These are phyloP conservation scores for Pseudonaja textilis DNA, from an alignment of 2,113 vertebrate species.

Conservation along the genomic window DNA sequence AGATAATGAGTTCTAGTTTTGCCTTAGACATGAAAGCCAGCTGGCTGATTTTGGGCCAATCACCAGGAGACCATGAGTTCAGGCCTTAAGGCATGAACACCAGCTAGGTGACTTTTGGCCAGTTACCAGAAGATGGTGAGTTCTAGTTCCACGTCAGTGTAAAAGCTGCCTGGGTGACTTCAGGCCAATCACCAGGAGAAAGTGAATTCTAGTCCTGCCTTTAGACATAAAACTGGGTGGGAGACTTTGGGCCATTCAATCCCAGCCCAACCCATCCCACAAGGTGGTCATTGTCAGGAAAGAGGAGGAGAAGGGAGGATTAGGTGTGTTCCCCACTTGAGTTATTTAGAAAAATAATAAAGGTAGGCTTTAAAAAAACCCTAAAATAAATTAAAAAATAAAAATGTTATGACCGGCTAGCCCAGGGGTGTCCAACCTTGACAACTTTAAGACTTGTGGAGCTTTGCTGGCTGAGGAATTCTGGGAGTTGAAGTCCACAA, in stretches of 20 bases:
- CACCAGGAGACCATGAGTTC: not conserved
- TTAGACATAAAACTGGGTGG: not conserved
- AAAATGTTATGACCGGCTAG: not conserved
- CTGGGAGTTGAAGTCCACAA: too few species aligned
- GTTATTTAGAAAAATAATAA: not conserved
- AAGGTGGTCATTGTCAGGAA: not conserved
- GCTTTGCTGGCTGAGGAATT: too few species aligned
- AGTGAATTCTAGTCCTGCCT: too few species aligned
- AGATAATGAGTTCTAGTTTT: not conserved
- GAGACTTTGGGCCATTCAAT: not conserved
- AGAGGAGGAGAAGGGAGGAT: not conserved
- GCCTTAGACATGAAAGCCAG: not conserved
- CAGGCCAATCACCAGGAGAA: not conserved
- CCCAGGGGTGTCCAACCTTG: too few species aligned
- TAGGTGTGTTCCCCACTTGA: not conserved
- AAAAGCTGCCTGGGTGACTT: not conserved
- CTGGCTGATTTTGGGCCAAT: not conserved
- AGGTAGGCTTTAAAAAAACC: not conserved
- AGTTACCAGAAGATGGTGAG: too few species aligned
- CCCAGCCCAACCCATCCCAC: not conserved
- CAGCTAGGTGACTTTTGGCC: too few species aligned
- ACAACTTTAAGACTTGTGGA: too few species aligned
- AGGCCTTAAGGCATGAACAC: too few species aligned
- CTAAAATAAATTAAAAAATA: not conserved
- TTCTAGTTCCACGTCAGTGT: too few species aligned